Conservation (phyloP, 53 echinoderm and acorn worm species). For the Astropecten irregularis region DNA sequence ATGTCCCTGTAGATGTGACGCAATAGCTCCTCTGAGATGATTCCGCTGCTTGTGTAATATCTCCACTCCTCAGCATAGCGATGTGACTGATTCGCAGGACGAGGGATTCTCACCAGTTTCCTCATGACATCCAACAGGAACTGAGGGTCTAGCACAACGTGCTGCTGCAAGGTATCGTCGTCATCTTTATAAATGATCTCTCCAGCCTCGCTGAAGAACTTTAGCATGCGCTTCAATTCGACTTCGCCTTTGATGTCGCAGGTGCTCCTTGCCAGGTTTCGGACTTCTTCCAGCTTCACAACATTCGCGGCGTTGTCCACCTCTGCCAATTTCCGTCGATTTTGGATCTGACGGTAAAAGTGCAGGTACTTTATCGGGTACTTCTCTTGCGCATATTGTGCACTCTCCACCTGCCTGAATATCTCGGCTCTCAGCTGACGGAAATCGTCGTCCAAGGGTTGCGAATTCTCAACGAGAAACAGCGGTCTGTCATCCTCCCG, state of each 20-base stretch:
- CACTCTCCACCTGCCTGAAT: not conserved
- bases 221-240: conserved; percentile 1
- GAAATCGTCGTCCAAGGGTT: conserved; percentile 1
- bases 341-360: conserved; percentile 5
- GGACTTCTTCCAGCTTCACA: not conserved
- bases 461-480: conserved; percentile 40
- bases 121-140: too few relatives aligned
- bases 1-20: not conserved
- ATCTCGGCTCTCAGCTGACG: not conserved
- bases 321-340: not conserved
- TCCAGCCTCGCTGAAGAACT: not conserved
- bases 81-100: not conserved
- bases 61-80: not conserved
- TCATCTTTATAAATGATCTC: conserved; percentile 41
- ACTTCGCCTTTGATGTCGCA: not conserved
- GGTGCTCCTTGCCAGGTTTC: not conserved
- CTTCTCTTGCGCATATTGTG: not conserved
- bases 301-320: not conserved
- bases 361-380: conserved; percentile 19
- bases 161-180: conserved; percentile 7
- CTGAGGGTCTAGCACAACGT: conserved; percentile 26
- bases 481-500: conserved; percentile 1
- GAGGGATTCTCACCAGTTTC: not conserved
- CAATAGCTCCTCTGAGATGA: not conserved
- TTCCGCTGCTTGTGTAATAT: not conserved